These are phyloP conservation scores for Galerucella pusilla DNA, from an alignment of 2,888 invertebrate species.

Conservation along the genomic window DNA sequence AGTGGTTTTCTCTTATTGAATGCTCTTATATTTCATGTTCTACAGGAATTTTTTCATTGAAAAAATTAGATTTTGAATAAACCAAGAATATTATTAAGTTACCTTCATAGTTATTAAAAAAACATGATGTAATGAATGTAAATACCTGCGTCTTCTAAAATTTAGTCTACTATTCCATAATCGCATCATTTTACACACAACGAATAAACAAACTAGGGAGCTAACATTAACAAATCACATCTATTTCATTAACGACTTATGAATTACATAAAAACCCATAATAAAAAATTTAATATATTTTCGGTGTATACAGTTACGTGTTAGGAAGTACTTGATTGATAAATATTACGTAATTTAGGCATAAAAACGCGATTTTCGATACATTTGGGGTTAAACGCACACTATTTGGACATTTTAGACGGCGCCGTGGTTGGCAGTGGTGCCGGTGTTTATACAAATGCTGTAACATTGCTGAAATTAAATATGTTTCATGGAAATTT, in stretches of 20 bases:
- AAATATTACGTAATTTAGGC: constrained; percentile 17
- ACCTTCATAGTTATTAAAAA: too few relatives aligned
- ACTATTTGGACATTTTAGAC: constrained; percentile 28
- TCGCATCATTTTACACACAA: constrained; percentile 54
- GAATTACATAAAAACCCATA: neutral
- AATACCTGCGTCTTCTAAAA: constrained; percentile 60
- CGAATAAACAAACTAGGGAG: constrained; percentile 17
- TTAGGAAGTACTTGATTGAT: constrained; percentile 6
- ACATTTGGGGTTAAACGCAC: constrained; percentile 31
- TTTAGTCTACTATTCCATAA: constrained; percentile 57
- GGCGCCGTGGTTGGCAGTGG: constrained; percentile 12
- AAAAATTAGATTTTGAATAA: too few relatives aligned
- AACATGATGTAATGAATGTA: neutral
- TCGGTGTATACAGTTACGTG: constrained; percentile 7
- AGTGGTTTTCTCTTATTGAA: too few relatives aligned
- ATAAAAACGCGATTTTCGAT: constrained; percentile 18
- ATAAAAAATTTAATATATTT: neutral
- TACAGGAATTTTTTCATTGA: too few relatives aligned
- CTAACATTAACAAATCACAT: constrained; percentile 10
- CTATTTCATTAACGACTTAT: neutral
- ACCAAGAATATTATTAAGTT: too few relatives aligned
- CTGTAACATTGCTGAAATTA: too few relatives aligned
- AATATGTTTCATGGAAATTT: too few relatives aligned
- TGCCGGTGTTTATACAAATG: neutral
- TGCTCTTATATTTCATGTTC: too few relatives aligned